phyloP scores from a whole-genome alignment of 2,888 invertebrate species.

The Drosophila tanythrix region DNA sequence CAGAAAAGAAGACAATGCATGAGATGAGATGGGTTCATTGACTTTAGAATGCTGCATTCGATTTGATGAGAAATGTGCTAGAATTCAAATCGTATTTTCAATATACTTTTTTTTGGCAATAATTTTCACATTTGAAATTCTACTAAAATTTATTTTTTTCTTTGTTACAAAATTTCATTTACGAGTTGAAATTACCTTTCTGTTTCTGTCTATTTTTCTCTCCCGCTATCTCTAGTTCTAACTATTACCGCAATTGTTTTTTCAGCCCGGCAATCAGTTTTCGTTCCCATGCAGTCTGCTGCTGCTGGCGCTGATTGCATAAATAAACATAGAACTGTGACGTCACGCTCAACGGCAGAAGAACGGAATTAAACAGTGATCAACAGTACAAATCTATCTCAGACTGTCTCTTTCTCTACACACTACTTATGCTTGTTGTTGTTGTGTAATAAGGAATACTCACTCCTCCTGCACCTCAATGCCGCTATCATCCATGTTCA shows the following conservation, averaged over 20 bases:
- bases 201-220: neutral
- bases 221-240: neutral
- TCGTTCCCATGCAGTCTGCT: slow-evolving; percentile 14
- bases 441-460: slow-evolving; percentile 63
- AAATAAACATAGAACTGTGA: slow-evolving; percentile 34
- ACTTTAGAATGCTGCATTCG: slow-evolving; percentile 12
- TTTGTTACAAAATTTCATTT: slow-evolving; percentile 1
- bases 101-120: neutral
- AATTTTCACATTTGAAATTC: slow-evolving; percentile 4
- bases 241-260: slow-evolving; percentile 7
- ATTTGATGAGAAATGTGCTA: slow-evolving; percentile 7
- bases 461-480: slow-evolving; percentile 85
- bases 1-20: neutral
- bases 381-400: neutral
- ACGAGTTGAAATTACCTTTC: neutral
- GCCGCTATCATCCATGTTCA: slow-evolving; percentile 84
- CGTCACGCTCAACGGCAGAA: slow-evolving; percentile 31
- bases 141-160: neutral
- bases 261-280: slow-evolving; percentile 8
- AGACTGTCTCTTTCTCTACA: neutral
- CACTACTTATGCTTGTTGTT: slow-evolving; percentile 17
- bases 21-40: slow-evolving; percentile 41
- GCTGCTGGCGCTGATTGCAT: slow-evolving; percentile 3
- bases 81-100: neutral
- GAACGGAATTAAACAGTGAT: neutral